Base-by-base conservation (phyloP, 2,797 vertebrate species). In the Urocyon cinereoargenteus region DNA sequence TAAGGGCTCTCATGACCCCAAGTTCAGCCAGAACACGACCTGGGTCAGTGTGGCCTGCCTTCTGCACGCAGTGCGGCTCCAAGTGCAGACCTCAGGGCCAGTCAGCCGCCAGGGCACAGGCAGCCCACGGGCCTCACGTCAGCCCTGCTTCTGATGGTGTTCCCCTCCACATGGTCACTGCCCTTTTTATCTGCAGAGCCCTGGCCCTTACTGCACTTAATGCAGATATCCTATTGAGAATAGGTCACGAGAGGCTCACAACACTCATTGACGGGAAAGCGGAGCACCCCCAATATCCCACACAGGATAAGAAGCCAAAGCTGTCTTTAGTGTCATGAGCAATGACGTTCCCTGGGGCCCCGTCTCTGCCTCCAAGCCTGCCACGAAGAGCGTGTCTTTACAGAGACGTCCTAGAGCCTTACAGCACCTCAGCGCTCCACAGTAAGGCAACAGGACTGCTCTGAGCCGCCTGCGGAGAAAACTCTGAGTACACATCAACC, bases 41-140 rank as follows among this genome's bases (percentile, higher is more conserved):
- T 24, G 24, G 31, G 51, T 77, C 53, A 36, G 22, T 15, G 55
- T 9, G 8, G 68, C 14, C 26, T 26, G 34, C 45, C 14, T 10
- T 26, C 9, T 15, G 64, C 1, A 0, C 0, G 1, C 10, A 78
- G 31, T 0, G 2, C 21, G 15, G 18, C 59, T 34, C 28, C 82
- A 53, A 26, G 31, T 84, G 53, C 18, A 28, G 77, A 26, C 16
- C 36, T 45, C 22, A 34, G 3, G 6, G 90, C 45, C 59, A 31
- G 15, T 45, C 59, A 53, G 53, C 2, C 8, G 49, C 66, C 28
- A 12, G 62, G 8, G 15, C 24, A 21, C 57, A 12, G 21, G 15
- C 11, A 83, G 51, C n/a, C 70, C 64, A 31, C 2, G 11, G 3
- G 7, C 73, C 86, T 86, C n/a, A 77, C n/a, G 34, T n/a, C 40